phyloP scores from a whole-genome alignment of 2,113 vertebrate species.

The Hemicordylus capensis region DNA sequence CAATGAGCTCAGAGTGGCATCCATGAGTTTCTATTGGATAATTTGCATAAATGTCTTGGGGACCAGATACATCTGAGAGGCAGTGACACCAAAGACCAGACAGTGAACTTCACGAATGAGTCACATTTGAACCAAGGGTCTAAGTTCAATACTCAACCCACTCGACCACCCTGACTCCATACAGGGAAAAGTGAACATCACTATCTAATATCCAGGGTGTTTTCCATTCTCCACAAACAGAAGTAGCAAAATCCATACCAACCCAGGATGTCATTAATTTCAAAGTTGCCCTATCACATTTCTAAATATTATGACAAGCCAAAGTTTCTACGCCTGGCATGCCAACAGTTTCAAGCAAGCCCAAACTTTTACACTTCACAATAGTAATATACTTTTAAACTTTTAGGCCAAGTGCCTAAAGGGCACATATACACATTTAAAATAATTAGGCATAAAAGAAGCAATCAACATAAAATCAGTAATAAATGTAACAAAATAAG shows the following conservation, averaged over 20 bases:
- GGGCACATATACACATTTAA: not conserved
- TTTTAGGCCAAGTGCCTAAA: not conserved
- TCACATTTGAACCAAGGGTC: too few species aligned
- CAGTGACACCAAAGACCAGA: too few species aligned
- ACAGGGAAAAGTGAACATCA: too few species aligned
- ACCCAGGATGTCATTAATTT: not conserved
- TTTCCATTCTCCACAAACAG: not conserved
- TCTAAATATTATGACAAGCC: not conserved
- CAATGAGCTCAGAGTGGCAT: too few species aligned
- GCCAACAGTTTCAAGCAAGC: not conserved
- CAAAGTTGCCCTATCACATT: not conserved
- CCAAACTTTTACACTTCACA: not conserved
- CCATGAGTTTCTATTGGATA: too few species aligned
- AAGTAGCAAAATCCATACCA: not conserved
- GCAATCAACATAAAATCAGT: not conserved
- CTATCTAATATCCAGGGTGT: not conserved
- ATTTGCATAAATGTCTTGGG: too few species aligned
- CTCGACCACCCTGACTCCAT: too few species aligned
- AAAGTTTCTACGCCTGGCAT: not conserved
- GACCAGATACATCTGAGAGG: too few species aligned
- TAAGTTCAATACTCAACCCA: too few species aligned
- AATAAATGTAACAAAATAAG: too few species aligned
- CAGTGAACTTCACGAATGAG: too few species aligned
- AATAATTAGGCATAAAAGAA: not conserved
- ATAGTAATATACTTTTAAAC: not conserved